A percentile compares a stretch with the other conserved stretches of the same genome.
These are phyloP conservation scores for Apamea monoglypha DNA, from an alignment of 2,888 invertebrate genomes.

Conservation along the genomic window DNA sequence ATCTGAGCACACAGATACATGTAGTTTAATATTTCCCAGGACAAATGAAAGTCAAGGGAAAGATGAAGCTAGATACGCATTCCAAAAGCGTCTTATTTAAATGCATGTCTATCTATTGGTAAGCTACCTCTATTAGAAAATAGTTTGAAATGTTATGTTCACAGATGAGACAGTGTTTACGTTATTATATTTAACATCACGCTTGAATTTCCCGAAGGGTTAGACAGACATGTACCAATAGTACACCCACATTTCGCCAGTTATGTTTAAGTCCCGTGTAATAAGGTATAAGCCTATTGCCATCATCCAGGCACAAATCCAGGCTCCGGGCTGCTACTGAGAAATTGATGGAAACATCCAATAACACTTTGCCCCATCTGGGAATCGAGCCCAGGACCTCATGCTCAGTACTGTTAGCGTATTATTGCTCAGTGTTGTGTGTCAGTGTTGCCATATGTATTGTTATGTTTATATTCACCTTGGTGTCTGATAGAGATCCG, in stretches of 20 bases:
- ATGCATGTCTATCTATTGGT: too few species aligned
- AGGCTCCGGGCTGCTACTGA: not conserved
- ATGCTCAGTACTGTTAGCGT: not conserved
- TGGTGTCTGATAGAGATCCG: constrained; percentile 97
- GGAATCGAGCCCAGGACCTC: not conserved
- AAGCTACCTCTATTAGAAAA: too few species aligned
- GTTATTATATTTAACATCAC: not conserved
- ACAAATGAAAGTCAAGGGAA: too few species aligned
- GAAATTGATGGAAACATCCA: not conserved
- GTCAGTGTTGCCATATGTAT: not conserved
- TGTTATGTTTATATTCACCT: constrained; percentile 89
- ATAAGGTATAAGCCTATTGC: not conserved
- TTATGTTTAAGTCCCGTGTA: not conserved
- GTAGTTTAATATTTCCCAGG: too few species aligned
- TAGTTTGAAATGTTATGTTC: too few species aligned
- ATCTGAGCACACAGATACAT: too few species aligned
- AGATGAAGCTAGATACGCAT: too few species aligned
- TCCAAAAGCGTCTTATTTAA: too few species aligned
- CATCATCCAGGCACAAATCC: not conserved
- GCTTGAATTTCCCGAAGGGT: not conserved
- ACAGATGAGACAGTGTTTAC: too few species aligned
- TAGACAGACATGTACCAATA: not conserved
- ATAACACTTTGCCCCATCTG: too few species aligned
- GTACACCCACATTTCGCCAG: not conserved
- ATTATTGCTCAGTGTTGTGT: not conserved